phyloP scores from a whole-genome alignment of 2,797 vertebrate species.

The Avahi laniger region DNA sequence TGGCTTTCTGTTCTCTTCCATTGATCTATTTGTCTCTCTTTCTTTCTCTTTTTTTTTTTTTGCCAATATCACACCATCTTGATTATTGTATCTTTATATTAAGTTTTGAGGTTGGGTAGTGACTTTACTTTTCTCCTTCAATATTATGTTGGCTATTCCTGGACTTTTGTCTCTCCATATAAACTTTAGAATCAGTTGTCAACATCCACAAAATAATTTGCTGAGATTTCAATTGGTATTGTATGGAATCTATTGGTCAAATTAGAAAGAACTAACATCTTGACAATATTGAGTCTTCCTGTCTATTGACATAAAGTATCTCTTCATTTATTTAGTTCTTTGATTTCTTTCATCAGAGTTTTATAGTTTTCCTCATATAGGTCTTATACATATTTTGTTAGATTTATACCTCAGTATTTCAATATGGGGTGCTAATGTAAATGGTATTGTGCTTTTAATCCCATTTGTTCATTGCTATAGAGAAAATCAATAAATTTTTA shows the following conservation, averaged over 20 bases:
- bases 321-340: neutral
- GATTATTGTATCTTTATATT: neutral
- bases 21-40: neutral
- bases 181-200: neutral
- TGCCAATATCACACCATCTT: neutral
- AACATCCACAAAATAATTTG: neutral
- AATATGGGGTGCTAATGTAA: neutral
- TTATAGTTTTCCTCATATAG: neutral
- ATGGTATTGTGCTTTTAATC: neutral
- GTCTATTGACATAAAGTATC: neutral
- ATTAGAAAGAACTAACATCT: neutral
- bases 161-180: neutral
- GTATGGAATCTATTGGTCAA: neutral
- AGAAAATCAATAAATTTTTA: neutral
- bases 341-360: neutral
- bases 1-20: neutral
- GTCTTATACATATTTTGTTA: neutral
- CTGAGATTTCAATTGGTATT: neutral
- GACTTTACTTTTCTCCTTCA: neutral
- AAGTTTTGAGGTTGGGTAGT: neutral
- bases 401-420: neutral
- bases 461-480: neutral
- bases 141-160: neutral
- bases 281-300: neutral
- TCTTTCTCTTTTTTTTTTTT: too few species aligned